Percentiles rank a stretch among this genome's conserved stretches.
Conservation (phyloP, 2,113 vertebrate genomes). For the Paracanthobrama guichenoti region DNA sequence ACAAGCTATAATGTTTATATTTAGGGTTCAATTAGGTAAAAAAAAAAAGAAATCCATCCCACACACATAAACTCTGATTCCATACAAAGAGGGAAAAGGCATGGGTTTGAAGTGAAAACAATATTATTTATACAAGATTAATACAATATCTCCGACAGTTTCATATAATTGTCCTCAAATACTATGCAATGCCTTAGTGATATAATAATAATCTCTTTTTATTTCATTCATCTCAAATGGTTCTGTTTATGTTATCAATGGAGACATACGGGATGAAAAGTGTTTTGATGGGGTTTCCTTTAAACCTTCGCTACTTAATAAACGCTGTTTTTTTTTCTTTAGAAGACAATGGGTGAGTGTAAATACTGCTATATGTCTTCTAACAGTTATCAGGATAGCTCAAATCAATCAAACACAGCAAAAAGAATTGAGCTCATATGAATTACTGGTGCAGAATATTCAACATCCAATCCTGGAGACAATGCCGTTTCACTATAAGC, state of each 20-base stretch:
- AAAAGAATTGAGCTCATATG: neutral
- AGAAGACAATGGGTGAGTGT: conserved; percentile 35
- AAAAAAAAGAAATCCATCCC: conserved; percentile 19
- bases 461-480: neutral
- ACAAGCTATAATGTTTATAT: conserved; percentile 24
- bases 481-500: neutral
- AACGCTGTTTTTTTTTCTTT: conserved; percentile 26
- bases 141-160: conserved; percentile 44
- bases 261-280: conserved; percentile 28
- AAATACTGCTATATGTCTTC: conserved; percentile 48
- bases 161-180: conserved; percentile 45
- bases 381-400: conserved; percentile 17
- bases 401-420: neutral
- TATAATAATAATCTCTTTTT: conserved; percentile 51
- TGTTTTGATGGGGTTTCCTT: conserved; percentile 23
- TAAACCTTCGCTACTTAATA: conserved; percentile 19
- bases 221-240: conserved; percentile 42
- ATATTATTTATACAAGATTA: conserved; percentile 41
- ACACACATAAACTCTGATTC: conserved; percentile 42
- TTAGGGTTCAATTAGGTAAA: conserved; percentile 20
- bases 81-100: conserved; percentile 24
- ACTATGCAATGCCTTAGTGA: conserved; percentile 41
- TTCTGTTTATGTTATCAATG: conserved; percentile 36
- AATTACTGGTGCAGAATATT: conserved; percentile 28
- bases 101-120: conserved; percentile 45